These are phyloP conservation scores for Urocitellus parryii DNA, from an alignment of 2,113 vertebrate species.

Conservation along the genomic window DNA sequence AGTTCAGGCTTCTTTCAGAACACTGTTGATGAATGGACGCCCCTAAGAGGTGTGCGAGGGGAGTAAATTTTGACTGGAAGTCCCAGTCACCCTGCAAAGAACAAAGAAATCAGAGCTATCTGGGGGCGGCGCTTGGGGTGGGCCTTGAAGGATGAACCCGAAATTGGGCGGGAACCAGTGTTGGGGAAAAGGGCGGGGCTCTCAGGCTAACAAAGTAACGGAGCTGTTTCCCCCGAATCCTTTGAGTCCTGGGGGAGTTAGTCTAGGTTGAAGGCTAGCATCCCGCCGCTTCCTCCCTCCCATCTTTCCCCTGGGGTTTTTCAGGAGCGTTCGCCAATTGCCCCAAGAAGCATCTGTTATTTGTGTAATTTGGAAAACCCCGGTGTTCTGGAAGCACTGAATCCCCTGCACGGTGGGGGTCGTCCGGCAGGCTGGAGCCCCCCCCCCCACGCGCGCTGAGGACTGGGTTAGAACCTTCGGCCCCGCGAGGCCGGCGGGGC, in stretches of 20 bases:
- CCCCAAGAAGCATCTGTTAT: too few species aligned
- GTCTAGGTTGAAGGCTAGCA: too few species aligned
- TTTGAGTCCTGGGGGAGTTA: not conserved
- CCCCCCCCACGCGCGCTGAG: fast-evolving
- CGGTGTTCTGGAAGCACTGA: not conserved
- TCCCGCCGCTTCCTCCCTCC: too few species aligned
- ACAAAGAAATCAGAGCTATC: constrained; percentile 23
- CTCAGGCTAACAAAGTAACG: not conserved
- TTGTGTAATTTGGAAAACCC: not conserved
- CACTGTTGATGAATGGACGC: not conserved
- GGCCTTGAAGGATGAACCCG: not conserved
- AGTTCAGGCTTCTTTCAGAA: not conserved
- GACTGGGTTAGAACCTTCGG: fast-evolving
- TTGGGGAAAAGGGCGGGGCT: not conserved
- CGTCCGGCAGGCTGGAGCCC: not conserved
- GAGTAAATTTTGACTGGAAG: not conserved
- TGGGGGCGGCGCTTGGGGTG: not conserved
- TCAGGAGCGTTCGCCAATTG: too few species aligned
- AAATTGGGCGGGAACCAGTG: not conserved
- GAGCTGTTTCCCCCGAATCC: not conserved
- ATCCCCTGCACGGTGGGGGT: not conserved
- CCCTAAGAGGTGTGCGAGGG: not conserved
- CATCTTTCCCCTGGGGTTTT: too few species aligned
- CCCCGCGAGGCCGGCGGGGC: fast-evolving
- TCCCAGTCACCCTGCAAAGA: not conserved